Conservation (phyloP, 2,888 invertebrate species). For the Epinotia ramella region DNA sequence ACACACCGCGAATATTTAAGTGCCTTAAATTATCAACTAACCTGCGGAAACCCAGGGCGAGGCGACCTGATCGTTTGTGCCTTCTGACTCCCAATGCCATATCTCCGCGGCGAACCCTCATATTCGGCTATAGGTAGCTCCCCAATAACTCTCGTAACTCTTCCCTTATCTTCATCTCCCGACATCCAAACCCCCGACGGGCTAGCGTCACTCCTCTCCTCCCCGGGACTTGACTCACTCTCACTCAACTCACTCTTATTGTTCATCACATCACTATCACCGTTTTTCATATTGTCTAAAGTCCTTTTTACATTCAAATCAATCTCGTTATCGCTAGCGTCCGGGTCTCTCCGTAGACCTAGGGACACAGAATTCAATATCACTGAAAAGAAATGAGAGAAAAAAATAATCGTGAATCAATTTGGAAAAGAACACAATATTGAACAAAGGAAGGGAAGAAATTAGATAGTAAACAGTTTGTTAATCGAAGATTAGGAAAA, state of each 20-base stretch:
- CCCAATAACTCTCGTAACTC: conserved; percentile 89
- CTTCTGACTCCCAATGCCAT: conserved; percentile 90
- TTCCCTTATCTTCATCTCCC: conserved; percentile 72
- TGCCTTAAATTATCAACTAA: conserved; percentile 48
- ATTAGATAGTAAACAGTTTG: conserved; percentile 15
- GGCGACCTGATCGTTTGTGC: conserved; percentile 88
- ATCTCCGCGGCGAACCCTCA: conserved; percentile 95
- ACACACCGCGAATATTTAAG: neutral
- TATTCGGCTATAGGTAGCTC: conserved; percentile 97
- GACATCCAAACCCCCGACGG: conserved; percentile 72
- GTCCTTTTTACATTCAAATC: conserved; percentile 82
- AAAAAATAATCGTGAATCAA: conserved; percentile 65
- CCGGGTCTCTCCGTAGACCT: conserved; percentile 84
- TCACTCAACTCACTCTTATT: conserved; percentile 77
- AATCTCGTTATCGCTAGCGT: conserved; percentile 82
- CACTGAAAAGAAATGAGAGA: conserved; percentile 82
- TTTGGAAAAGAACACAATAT: conserved; percentile 55
- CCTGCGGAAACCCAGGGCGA: conserved; percentile 95
- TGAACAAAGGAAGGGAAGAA: conserved; percentile 46
- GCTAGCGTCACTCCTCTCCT: conserved; percentile 73
- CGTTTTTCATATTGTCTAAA: conserved; percentile 82
- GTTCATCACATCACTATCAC: conserved; percentile 81
- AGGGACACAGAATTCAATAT: conserved; percentile 84
- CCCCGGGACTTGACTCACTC: conserved; percentile 72
- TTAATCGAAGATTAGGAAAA: conserved; percentile 15